phyloP scores from a whole-genome alignment of 2,797 vertebrate species.

The Chloroceryle inda region DNA sequence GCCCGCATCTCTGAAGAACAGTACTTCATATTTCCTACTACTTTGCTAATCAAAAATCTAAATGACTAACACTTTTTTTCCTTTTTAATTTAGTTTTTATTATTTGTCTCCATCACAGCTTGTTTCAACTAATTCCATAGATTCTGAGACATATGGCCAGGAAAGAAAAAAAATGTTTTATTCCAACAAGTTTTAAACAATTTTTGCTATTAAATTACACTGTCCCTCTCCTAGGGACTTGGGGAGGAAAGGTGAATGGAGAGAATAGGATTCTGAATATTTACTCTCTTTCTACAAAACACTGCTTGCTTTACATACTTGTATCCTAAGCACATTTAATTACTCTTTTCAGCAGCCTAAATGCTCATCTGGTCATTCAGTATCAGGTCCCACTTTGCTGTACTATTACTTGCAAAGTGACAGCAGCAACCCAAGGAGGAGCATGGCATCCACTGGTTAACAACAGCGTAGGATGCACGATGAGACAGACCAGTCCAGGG shows the following conservation, averaged over 20 bases:
- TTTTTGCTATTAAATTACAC: not conserved
- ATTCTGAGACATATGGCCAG: not conserved
- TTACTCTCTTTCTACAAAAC: not conserved
- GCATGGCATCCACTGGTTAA: not conserved
- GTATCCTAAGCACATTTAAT: not conserved
- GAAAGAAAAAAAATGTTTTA: not conserved
- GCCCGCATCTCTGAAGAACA: not conserved
- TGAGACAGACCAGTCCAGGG: not conserved
- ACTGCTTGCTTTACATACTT: not conserved
- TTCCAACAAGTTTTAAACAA: not conserved
- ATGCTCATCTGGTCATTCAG: not conserved
- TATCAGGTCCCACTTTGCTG: not conserved
- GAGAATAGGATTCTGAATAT: not conserved
- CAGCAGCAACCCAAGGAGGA: not conserved
- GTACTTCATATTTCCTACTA: not conserved
- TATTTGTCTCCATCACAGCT: not conserved
- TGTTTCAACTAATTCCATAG: not conserved
- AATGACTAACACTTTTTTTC: not conserved
- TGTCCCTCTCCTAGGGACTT: not conserved
- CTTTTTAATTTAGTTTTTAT: not conserved
- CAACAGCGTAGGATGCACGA: not conserved
- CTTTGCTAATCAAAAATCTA: not conserved
- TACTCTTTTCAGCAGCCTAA: not conserved
- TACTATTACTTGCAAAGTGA: not conserved
- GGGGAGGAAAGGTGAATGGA: fast-evolving